Base-by-base conservation (phyloP, 2,797 vertebrate genomes). In the Naso thynnoides region DNA sequence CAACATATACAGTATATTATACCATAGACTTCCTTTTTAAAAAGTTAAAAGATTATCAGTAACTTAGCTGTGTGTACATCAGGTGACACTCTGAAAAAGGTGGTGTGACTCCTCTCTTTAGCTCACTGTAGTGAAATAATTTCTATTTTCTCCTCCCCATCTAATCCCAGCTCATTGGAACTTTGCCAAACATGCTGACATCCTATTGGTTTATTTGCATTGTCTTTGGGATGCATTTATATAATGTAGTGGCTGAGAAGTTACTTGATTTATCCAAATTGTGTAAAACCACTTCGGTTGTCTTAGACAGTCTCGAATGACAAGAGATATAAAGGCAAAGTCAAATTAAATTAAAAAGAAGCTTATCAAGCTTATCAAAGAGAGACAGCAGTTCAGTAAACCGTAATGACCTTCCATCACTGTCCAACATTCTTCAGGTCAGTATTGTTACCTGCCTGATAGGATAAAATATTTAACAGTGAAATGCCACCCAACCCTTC, bases 401-500 rank as follows among this genome's bases (percentile, higher is more conserved):
- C 48, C 44, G 29, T 70, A 78, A 73, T 70, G 72, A 82, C 69
- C 78, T 81, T 61, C 60, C 49, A 69, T 80, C 72, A 70, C 80
- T 78, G 67, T 68, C 72, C 64, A 77, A 73, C 75, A 67, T 49
- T 69, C 65, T 81, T 45, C 64, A 52, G 69, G 66, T 82, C 71
- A 79, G 81, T 66, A 82, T 84, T 88, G 90, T 89, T 85, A 77
- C 80, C 78, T 69, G 68, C 64, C 85, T 78, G 74, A 83, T 64
- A 13, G 19, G 60, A 89, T 93, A 16, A 93, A 92, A 93, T 92
- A 93, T 93, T 93, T 76, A 92, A 83, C 78, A 79, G 52, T 82
- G 78, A 86, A 89, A 84, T 75, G 85, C 76, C 86, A 90, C 75
- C 88, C 88, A 84, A 79, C 71, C 70, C 78, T 67, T 63, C 77